Evolutionary conservation across 2,797 vertebrate genomes (phyloP), one percentile per base, ranked within the genome.

Genomic region (Gymnoscopelus microlampas): DNA sequence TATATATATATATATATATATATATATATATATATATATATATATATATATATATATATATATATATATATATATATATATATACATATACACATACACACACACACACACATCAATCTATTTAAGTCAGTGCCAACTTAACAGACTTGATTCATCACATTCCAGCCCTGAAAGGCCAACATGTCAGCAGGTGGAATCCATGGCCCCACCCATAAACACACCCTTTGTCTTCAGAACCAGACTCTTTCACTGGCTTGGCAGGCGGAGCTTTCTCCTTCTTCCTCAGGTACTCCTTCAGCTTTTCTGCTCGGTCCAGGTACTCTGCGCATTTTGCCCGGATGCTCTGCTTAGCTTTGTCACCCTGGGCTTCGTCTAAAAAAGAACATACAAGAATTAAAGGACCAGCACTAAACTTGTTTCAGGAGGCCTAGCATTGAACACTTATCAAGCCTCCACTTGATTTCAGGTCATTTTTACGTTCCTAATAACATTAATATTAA

Each of bases 251-350:
- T 15, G 96, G 97, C 82, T 99, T 99, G 53, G 94, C 88, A 0
- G 96, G 88, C 10, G 95, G 91, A 58, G 90, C 89, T 60, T 95
- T 98, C 73, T 97, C 97, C 79, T 86, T 97, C 83, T 96, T 99
- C 89, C 98, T 98, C 79, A 99, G 90, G 87, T 97, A 95, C 24
- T 97, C 97, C 78, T 99, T 99, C 66, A 99, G 87, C 78, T 97
- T 96, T 88, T 99, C 98, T 51, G 98, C 98, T 90, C 98, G 94
- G 81, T 98, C 97, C 89, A 99, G 86, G 78, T 99, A 99, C 69
- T 99, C 96, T 0, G 91, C 89, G 84, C 98, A 99, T 82, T 99
- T 99, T 0, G 50, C 85, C 78, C 98, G 93, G 83, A 99, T 99
- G 84, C 96, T 99, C 9, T 95, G 91, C 81, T 96, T 98, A 71